Evolutionary conservation across 2,797 vertebrate genomes (phyloP).

Genomic region (Harpagifer antarcticus): DNA sequence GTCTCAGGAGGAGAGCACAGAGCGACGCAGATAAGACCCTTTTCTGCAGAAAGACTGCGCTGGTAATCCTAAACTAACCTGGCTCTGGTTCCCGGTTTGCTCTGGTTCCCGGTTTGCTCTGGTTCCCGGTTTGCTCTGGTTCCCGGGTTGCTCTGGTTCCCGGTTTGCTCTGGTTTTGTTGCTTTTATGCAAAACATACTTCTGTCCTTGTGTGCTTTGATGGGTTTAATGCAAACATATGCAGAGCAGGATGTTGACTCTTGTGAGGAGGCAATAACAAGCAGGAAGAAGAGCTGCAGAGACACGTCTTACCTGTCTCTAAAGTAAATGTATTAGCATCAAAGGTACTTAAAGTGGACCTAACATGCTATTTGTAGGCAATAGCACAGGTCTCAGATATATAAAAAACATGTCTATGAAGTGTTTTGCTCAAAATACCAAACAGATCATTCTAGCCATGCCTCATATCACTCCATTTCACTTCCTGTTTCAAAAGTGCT

Average conservation of each 20-base stretch:
- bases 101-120: conserved; percentile 6
- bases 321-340: too few relatives aligned
- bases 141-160: not conserved
- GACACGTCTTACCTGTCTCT: conserved; percentile 1
- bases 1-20: conserved; percentile 30
- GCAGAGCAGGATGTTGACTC: conserved; percentile 1
- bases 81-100: conserved; percentile 1
- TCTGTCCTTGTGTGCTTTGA: conserved; percentile 6
- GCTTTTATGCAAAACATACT: not conserved
- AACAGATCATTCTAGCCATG: too few relatives aligned
- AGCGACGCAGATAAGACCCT: conserved; percentile 41
- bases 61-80: not conserved
- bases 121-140: not conserved
- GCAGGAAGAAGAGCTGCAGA: conserved; percentile 11
- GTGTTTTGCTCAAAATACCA: too few relatives aligned
- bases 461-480: too few relatives aligned
- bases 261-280: conserved; percentile 35
- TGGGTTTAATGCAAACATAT: not conserved
- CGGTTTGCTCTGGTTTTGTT: conserved; percentile 9
- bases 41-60: conserved; percentile 21
- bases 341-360: too few relatives aligned
- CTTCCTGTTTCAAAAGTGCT: too few relatives aligned
- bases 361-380: too few relatives aligned
- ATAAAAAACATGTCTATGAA: too few relatives aligned
- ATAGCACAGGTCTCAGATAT: too few relatives aligned